Percentiles rank a stretch among this genome's conserved stretches.
Evolutionary conservation across 2,888 invertebrate genomes (phyloP).

Genomic region (Ormyrus pomaceus): DNA sequence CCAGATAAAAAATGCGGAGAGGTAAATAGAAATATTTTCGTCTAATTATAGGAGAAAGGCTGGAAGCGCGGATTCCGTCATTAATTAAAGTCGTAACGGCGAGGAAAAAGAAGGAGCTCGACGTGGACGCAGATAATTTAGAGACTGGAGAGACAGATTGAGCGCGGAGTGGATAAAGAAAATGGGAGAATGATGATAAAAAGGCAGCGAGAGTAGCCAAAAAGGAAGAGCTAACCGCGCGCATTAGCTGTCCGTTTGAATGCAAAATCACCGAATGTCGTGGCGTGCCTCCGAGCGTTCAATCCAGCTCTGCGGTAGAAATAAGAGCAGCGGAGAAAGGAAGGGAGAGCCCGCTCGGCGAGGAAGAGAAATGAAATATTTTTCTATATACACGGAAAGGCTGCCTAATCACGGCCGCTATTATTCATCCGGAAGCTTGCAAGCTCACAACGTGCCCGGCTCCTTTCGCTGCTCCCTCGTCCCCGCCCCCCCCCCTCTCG

Average conservation of each 20-base stretch:
- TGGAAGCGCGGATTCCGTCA: no score
- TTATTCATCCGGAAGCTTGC: constrained; percentile 45
- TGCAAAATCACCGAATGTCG: constrained; percentile 34
- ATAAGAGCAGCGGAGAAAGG: constrained; percentile 2
- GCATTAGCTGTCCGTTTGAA: constrained; percentile 36
- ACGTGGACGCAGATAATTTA: no score
- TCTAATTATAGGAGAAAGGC: no score
- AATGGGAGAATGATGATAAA: background rate
- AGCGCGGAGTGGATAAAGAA: no score
- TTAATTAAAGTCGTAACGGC: no score
- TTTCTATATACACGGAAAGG: constrained; percentile 37
- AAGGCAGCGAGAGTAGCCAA: background rate
- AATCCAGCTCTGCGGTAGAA: background rate
- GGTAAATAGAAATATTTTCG: no score
- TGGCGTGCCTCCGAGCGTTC: constrained; percentile 42
- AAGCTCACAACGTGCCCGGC: constrained; percentile 6
- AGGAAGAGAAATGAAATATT: constrained; percentile 37
- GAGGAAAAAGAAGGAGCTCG: no score
- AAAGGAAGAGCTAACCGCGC: constrained; percentile 6
- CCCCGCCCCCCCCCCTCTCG: background rate
- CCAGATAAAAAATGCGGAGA: no score
- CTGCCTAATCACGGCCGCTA: constrained; percentile 49
- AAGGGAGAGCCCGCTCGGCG: background rate
- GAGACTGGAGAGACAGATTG: no score
- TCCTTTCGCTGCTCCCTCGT: background rate